phyloP scores from a whole-genome alignment of 2,113 vertebrate species.

The Tragelaphus scriptus region DNA sequence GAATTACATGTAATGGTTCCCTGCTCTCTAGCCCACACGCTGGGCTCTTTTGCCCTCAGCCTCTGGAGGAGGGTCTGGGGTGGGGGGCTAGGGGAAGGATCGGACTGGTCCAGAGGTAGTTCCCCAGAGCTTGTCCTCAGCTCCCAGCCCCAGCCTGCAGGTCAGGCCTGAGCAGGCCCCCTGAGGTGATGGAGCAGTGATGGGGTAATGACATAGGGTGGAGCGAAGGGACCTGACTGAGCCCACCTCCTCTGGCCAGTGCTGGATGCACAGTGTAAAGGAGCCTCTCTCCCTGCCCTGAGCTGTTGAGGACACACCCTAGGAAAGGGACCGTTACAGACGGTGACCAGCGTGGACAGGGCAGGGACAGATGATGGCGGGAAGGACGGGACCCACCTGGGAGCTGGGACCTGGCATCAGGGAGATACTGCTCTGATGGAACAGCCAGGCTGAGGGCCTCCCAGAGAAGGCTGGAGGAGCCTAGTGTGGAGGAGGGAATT shows the following conservation, averaged over 20 bases:
- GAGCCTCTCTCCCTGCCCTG: not conserved
- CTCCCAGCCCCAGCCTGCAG: no score
- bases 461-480: not conserved
- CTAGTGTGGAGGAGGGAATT: not conserved
- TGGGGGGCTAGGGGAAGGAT: not conserved
- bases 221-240: not conserved
- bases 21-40: not conserved
- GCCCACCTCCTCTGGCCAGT: not conserved
- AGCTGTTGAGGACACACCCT: not conserved
- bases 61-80: not conserved
- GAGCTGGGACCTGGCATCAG: not conserved
- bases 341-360: not conserved
- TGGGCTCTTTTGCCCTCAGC: not conserved
- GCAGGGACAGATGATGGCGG: fast-evolving
- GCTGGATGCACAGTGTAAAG: not conserved
- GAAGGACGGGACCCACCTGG: not conserved
- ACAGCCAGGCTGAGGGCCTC: not conserved
- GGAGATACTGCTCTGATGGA: not conserved
- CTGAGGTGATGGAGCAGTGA: not conserved
- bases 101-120: not conserved
- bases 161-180: not conserved
- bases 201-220: not conserved
- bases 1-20: not conserved
- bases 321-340: not conserved
- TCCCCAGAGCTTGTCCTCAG: not conserved